Conservation (phyloP, 2,888 invertebrate species). For the Cremastobaeus sp. region DNA sequence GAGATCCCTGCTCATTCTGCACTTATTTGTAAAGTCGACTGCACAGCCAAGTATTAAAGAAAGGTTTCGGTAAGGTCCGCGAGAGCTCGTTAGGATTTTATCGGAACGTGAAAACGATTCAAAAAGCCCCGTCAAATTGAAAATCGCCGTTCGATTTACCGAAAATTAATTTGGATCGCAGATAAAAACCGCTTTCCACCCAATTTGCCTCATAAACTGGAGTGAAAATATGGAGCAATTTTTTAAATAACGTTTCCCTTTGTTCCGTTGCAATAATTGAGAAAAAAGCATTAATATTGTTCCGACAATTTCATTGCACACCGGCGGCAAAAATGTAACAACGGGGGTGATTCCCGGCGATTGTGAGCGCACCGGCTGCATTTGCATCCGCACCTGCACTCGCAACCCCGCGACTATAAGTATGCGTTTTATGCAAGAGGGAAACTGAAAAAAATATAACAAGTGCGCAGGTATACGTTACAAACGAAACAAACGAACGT, state of each 20-base stretch:
- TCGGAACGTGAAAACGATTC: constrained; percentile 14
- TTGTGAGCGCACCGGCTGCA: constrained; percentile 34
- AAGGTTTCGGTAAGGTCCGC: constrained; percentile 16
- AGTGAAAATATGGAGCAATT: too few relatives aligned
- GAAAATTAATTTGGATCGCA: background rate
- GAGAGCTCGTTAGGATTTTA: constrained; percentile 40
- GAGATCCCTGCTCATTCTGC: constrained; percentile 47
- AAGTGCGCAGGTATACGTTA: constrained; percentile 33
- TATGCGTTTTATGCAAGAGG: constrained; percentile 41
- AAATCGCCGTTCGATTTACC: background rate
- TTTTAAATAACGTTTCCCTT: too few relatives aligned
- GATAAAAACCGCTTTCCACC: too few relatives aligned
- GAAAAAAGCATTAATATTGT: background rate
- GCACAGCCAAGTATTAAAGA: constrained; percentile 45
- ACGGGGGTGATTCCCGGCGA: constrained; percentile 8
- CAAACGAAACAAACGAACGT: constrained; percentile 22
- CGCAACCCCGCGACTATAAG: constrained; percentile 18
- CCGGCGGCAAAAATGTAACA: too few relatives aligned
- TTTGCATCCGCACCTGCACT: constrained; percentile 48
- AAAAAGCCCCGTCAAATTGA: background rate
- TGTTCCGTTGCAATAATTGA: background rate
- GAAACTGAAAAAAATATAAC: constrained; percentile 46
- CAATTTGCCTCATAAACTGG: background rate
- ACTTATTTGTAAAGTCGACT: constrained; percentile 44
- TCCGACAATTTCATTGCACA: constrained; percentile 5